phyloP scores from a whole-genome alignment of 2,797 vertebrate species.

The Lutjanus argentimaculatus region DNA sequence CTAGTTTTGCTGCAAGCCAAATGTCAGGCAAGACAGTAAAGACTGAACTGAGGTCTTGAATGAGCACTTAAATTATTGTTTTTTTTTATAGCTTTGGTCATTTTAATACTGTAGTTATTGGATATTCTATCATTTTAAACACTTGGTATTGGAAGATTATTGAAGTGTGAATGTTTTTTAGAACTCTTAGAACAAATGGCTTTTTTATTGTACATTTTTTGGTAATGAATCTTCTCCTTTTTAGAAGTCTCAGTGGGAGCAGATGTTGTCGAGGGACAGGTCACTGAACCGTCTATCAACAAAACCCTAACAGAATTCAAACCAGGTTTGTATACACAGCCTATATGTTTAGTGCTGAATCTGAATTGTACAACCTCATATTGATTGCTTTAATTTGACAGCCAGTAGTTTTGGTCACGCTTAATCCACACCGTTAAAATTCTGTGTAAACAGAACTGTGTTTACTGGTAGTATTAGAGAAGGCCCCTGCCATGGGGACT shows the following conservation, averaged over 20 bases:
- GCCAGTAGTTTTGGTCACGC: background rate
- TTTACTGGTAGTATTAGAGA: background rate
- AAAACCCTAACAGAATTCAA: slow-evolving; percentile 65
- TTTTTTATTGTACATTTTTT: background rate
- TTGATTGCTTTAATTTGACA: slow-evolving; percentile 3
- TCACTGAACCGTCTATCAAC: slow-evolving; percentile 62
- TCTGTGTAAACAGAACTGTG: background rate
- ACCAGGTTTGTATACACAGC: slow-evolving; percentile 71
- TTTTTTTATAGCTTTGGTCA: no score
- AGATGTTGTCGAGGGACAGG: slow-evolving; percentile 50
- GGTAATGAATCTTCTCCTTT: slow-evolving; percentile 33
- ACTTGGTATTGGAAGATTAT: no score
- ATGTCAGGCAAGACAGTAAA: no score
- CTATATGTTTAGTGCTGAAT: slow-evolving; percentile 3
- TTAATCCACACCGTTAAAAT: slow-evolving; percentile 20
- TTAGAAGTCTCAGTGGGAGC: slow-evolving; percentile 68
- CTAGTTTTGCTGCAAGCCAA: no score
- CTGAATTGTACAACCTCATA: background rate
- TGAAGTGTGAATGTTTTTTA: no score
- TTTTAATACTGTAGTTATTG: no score
- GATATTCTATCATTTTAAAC: no score
- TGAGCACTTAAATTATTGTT: no score
- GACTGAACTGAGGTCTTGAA: no score
- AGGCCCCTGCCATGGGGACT: background rate
- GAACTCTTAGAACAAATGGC: no score